A percentile compares a stretch with the other conserved stretches of the same genome.
These are phyloP conservation scores for Turritopsis rubra DNA, from an alignment of 30 jellyfish, hydroid and myxozoan genomes.

Conservation along the genomic window DNA sequence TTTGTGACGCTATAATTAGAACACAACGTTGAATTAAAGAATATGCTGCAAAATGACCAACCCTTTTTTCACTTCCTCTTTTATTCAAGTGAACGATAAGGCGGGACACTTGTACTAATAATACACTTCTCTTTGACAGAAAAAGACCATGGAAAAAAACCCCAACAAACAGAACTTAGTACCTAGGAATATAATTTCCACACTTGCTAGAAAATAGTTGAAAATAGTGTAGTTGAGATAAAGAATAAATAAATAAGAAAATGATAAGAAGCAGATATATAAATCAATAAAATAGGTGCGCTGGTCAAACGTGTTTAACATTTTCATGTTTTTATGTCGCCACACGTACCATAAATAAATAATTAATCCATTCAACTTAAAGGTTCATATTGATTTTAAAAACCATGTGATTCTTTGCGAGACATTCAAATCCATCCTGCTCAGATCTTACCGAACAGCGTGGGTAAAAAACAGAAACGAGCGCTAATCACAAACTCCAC, in stretches of 20 bases:
- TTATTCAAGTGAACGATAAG: not conserved
- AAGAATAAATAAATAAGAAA: not conserved
- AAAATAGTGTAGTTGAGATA: not conserved
- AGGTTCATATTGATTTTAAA: not conserved
- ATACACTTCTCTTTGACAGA: too few species aligned
- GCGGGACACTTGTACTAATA: not conserved
- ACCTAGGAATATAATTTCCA: not conserved
- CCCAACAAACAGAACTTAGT: not conserved
- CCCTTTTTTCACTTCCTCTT: not conserved
- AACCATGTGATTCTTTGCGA: not conserved
- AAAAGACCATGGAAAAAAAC: too few species aligned
- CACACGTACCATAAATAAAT: not conserved
- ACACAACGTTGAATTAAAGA: too few species aligned
- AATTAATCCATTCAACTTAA: not conserved
- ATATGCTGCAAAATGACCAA: not conserved
- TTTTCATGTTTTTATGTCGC: not conserved
- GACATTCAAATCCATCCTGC: not conserved
- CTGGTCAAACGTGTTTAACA: not conserved
- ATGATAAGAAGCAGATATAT: too few species aligned
- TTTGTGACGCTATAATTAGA: not conserved
- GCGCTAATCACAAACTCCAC: not conserved
- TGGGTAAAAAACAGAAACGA: not conserved
- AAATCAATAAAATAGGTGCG: not conserved
- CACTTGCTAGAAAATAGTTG: too few species aligned
- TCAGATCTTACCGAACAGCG: not conserved